Base-by-base conservation (phyloP, 2,113 vertebrate species). In the Phyllopteryx taeniolatus region DNA sequence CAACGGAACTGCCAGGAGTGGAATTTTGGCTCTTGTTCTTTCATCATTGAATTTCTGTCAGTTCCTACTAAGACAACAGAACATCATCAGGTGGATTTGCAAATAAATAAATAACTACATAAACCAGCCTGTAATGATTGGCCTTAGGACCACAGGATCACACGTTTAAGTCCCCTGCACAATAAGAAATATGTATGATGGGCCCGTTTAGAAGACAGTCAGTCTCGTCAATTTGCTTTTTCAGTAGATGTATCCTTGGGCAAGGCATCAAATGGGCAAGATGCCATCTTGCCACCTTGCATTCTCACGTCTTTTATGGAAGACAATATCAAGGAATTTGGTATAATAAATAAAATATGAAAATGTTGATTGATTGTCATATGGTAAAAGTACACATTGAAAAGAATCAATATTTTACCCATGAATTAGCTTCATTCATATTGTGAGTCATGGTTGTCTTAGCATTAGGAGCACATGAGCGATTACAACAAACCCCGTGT, bases 51-150 rank as follows among this genome's bases (percentile, higher is more conserved):
- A 5, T 87, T 86, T 82, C 78, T 63, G 79, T 78, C 63, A 75
- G 79, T 83, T 86, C 75, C 79, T 84, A 77, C 84, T 66, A 67
- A 60, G 64, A 72, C 65, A 57, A 61, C 72, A 70, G 74, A 88
- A 19, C 82, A 80, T 82, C 82, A 80, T 82, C 87, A 89, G 27
- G 33, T 35, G 15, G 11, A 35, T 61, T 51, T 13, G 46, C 15
- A 17, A 53, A 19, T 19, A 19, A 53, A 47, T 6, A 53, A 53
- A 39, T 39, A 39, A 3, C 1, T 39, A 39, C 35, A 39, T 39
- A 39, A 39, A 39, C 2, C 19, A 5, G 49, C 49, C 5, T 6
- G 0, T 17, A 15, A 53, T 15, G 46, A 47, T 13, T 12, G 46
- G 13, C 46, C 43, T 44, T 44, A 2, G 10, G 43, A 44, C 43